Conservation (phyloP, 1,140 invertebrate species). For the Drosophila tani region DNA sequence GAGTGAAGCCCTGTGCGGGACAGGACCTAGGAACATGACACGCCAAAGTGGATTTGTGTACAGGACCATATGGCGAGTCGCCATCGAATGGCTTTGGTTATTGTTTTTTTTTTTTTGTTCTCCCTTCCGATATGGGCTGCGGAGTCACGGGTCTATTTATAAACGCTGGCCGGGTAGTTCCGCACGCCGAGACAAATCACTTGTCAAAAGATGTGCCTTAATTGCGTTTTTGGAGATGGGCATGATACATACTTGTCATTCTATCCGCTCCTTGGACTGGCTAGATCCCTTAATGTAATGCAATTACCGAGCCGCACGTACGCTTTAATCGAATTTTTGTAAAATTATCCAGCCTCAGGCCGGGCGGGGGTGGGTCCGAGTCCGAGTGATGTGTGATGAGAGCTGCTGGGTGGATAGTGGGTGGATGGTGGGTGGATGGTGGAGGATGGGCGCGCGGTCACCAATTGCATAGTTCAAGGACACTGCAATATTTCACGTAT, state of each 20-base stretch:
- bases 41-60: slow-evolving; percentile 60
- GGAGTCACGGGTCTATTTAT: slow-evolving; percentile 40
- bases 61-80: slow-evolving; percentile 71
- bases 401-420: slow-evolving; percentile 16
- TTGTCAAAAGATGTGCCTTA: slow-evolving; percentile 59
- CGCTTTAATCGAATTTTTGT: slow-evolving; percentile 74
- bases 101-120: slow-evolving; percentile 61
- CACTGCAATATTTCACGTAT: slow-evolving; percentile 77
- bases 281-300: slow-evolving; percentile 65
- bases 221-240: slow-evolving; percentile 53
- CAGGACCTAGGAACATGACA: slow-evolving; percentile 57
- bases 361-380: slow-evolving; percentile 47
- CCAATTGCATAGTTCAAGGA: slow-evolving; percentile 82
- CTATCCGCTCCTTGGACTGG: slow-evolving; percentile 15
- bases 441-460: slow-evolving; percentile 35
- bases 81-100: slow-evolving; percentile 32
- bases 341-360: slow-evolving; percentile 61
- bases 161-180: slow-evolving; percentile 23
- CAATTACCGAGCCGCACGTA: slow-evolving; percentile 58
- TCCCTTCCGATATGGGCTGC: slow-evolving; percentile 2
- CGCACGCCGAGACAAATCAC: slow-evolving; percentile 27
- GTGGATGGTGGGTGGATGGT: slow-evolving; percentile 20
- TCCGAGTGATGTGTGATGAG: slow-evolving; percentile 14
- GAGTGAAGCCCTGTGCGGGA: slow-evolving; percentile 20
- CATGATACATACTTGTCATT: slow-evolving; percentile 19